A percentile compares a stretch with the other conserved stretches of the same genome.
Conservation (phyloP, 1,140 invertebrate species). For the Zaprionus gabonicus region DNA sequence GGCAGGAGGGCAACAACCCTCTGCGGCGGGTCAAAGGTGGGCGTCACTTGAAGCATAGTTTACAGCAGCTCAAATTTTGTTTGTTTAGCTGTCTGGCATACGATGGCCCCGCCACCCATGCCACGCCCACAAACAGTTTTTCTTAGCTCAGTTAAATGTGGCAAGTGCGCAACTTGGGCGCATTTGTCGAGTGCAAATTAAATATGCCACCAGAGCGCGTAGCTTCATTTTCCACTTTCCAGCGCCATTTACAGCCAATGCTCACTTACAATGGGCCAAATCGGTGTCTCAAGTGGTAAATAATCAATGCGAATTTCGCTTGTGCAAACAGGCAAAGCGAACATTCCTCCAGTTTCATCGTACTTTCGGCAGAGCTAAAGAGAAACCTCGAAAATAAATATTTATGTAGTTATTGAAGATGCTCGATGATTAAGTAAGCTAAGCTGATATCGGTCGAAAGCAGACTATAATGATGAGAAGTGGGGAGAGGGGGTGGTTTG, state of each 20-base stretch:
- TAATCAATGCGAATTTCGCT: background rate
- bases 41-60: conserved; percentile 40
- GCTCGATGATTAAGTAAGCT: no score
- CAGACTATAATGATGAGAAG: background rate
- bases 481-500: no score
- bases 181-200: conserved; percentile 73
- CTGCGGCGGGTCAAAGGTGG: background rate
- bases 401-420: background rate
- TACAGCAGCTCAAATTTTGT: conserved; percentile 40
- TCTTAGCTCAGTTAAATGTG: conserved; percentile 29
- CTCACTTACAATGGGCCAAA: conserved; percentile 22
- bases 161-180: conserved; percentile 61
- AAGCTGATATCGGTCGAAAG: background rate
- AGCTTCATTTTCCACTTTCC: conserved; percentile 26
- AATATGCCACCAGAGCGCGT: conserved; percentile 60
- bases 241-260: conserved; percentile 14
- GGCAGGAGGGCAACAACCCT: conserved; percentile 13
- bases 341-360: background rate
- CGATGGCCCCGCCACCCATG: background rate
- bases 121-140: conserved; percentile 4
- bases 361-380: background rate
- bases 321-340: background rate
- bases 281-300: background rate
- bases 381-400: background rate
- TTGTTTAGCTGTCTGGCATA: conserved; percentile 42